Evolutionary conservation across 1,140 invertebrate genomes (phyloP), one percentile per base, ranked within the genome.

Genomic region (Drosophila tsacasi): DNA sequence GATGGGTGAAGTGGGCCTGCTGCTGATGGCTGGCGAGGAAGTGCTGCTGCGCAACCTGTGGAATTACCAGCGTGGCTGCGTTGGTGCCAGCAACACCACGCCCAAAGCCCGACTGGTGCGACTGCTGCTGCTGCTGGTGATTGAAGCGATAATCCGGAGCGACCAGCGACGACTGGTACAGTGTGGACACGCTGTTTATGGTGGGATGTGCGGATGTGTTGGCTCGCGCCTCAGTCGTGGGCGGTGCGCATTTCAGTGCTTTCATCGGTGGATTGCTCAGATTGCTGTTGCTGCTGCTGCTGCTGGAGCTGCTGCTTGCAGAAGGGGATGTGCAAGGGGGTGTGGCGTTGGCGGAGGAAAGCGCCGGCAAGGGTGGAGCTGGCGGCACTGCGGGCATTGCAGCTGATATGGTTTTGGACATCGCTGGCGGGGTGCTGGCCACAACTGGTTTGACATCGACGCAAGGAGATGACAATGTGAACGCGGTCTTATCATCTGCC

Each of bases 201-300:
- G 90, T 83, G 83, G 91, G 83, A 68, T 71, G 67, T 85, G 81
- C 69, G 74, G 83, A 68, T 89, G 84, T 67, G 69, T 69, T 89
- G 81, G 84, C 81, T 89, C 78, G 63, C 69, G 81, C 85, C 81
- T 89, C 83, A 87, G 84, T 89, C 84, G 74, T 66, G 62, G 78
- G 74, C 86, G 83, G 73, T 76, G 68, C 65, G 63, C 77, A 72
- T 81, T 87, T 87, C 49, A 83, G 63, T 87, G 81, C 81, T 79
- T 87, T 87, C 49, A 65, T 87, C 83, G 83, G 83, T 87, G 83
- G 83, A 87, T 87, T 87, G 78, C 73, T 87, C 77, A 71, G 69
- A 78, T 87, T 89, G 63, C 66, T 86, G 63, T 63, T 86, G 63
- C 40, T 77, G 57, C 54, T 68, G 47, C 30, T 85, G 54, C 30